Conservation (phyloP, 1,140 invertebrate species). For the Telenomus remus region DNA sequence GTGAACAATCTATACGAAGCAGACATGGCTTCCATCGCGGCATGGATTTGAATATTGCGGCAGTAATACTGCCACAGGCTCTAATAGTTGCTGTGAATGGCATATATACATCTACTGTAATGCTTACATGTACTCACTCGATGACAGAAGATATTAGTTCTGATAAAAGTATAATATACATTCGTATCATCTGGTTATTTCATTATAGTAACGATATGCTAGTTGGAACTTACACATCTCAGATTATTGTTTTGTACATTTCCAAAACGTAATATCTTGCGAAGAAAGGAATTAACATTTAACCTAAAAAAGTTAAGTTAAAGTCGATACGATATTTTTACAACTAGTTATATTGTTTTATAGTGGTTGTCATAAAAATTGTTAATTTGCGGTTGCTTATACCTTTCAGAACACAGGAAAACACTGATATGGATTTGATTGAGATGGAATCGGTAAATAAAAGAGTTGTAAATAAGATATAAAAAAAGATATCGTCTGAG, state of each 20-base stretch:
- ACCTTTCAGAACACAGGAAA: constrained; percentile 37
- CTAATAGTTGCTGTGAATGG: constrained; percentile 73
- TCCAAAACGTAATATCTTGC: too few relatives aligned
- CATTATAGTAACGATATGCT: too few relatives aligned
- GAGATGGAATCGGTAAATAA: constrained; percentile 76
- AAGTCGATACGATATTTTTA: too few relatives aligned
- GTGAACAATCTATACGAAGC: constrained; percentile 73
- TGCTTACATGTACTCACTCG: constrained; percentile 51
- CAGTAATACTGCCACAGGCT: constrained; percentile 70
- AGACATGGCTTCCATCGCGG: constrained; percentile 70
- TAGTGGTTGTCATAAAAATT: constrained; percentile 27
- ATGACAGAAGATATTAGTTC: constrained; percentile 57
- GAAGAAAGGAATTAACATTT: too few relatives aligned
- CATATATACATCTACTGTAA: constrained; percentile 60
- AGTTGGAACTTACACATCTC: too few relatives aligned
- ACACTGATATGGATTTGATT: constrained; percentile 66
- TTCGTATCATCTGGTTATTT: constrained; percentile 41
- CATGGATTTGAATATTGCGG: constrained; percentile 74
- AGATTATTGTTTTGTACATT: too few relatives aligned
- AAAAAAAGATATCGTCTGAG: constrained; percentile 68
- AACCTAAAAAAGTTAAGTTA: too few relatives aligned
- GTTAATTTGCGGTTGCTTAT: constrained; percentile 47
- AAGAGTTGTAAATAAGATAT: constrained; percentile 76
- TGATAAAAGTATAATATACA: constrained; percentile 56
- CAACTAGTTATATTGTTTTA: constrained; percentile 9